Conservation (phyloP, 2,888 invertebrate species). For the Nebria brevicollis region DNA sequence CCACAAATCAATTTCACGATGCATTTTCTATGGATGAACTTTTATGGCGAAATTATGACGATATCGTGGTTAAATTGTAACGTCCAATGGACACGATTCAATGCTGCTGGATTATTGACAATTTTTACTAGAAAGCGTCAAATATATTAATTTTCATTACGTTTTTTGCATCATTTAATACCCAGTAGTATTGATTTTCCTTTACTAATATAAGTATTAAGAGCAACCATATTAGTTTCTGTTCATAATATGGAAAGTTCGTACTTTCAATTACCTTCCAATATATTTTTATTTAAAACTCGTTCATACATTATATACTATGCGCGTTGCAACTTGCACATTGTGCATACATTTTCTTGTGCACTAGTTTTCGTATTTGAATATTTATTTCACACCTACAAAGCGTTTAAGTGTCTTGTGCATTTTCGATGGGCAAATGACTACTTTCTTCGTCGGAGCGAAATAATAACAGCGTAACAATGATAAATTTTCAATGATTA, state of each 20-base stretch:
- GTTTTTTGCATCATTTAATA: no score
- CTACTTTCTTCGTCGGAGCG: neutral
- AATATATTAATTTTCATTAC: neutral
- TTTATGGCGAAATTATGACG: neutral
- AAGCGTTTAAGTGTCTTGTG: neutral
- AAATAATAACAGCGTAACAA: neutral
- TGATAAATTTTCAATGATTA: neutral
- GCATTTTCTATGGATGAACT: neutral
- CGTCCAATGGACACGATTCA: neutral
- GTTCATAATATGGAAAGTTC: neutral
- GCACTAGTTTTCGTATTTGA: neutral
- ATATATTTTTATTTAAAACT: neutral
- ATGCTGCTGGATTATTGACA: neutral
- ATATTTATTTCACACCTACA: neutral
- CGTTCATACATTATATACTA: neutral
- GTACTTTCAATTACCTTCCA: neutral
- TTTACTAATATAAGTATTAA: neutral
- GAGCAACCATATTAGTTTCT: neutral
- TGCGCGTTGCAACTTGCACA: neutral
- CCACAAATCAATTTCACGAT: neutral
- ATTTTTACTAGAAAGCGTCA: neutral
- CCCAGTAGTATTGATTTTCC: no score
- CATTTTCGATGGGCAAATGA: neutral
- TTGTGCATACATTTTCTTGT: no score
- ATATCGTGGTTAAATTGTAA: neutral